phyloP scores from a whole-genome alignment of 2,113 vertebrate species.

The Apaloderma vittatum region DNA sequence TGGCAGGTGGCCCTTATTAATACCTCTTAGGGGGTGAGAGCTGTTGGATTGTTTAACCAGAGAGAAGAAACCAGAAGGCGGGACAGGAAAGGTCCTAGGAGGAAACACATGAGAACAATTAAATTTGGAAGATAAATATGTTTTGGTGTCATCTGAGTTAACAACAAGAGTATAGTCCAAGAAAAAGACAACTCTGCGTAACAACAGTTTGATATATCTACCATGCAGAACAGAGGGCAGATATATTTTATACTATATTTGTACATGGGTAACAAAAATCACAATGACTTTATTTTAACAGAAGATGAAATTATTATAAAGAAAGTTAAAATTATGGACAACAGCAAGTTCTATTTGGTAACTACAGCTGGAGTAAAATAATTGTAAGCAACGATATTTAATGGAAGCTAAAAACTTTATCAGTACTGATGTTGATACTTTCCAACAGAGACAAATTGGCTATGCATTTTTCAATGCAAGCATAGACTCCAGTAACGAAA shows the following conservation, averaged over 20 bases:
- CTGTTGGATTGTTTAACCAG: background rate
- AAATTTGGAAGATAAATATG: background rate
- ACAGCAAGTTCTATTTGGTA: background rate
- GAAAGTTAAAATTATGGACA: background rate
- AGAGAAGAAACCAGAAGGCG: background rate
- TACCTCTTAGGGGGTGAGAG: constrained; percentile 3
- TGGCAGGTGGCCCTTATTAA: constrained; percentile 55
- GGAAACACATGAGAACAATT: constrained; percentile 17
- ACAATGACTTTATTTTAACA: background rate
- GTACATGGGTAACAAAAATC: background rate
- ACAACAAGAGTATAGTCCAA: background rate
- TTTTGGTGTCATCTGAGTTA: background rate
- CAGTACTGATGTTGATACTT: background rate
- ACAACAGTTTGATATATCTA: background rate
- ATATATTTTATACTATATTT: background rate
- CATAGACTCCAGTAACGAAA: background rate
- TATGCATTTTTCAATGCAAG: background rate
- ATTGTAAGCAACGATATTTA: background rate
- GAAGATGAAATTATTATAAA: background rate
- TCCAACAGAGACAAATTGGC: background rate
- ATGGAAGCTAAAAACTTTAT: background rate
- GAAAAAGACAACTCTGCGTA: background rate
- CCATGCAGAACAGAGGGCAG: background rate
- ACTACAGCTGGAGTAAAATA: background rate
- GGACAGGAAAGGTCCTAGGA: background rate